Conservation (phyloP, 2,888 invertebrate genomes). For the Hofmannophila pseudospretella region DNA sequence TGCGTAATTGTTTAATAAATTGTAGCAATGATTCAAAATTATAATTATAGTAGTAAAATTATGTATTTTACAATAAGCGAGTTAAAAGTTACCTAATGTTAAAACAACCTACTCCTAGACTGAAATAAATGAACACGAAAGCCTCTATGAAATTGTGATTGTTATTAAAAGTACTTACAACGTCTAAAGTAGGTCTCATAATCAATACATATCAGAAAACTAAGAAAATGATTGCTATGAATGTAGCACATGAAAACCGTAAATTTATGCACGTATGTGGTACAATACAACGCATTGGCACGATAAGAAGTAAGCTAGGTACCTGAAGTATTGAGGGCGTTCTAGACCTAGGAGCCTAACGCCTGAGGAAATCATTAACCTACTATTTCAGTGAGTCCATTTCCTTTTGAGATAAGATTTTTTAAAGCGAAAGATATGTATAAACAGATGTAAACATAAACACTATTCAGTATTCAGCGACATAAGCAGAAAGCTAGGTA, state of each 20-base stretch:
- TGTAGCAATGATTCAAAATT: no score
- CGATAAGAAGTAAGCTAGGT: constrained; percentile 53
- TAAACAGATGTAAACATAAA: no score
- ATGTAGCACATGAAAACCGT: constrained; percentile 53
- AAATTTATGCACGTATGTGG: constrained; percentile 43
- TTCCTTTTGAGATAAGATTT: constrained; percentile 7
- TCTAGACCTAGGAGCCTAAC: constrained; percentile 37
- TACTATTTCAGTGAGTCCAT: constrained; percentile 29
- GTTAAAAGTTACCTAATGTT: no score
- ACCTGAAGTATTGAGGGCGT: constrained; percentile 45
- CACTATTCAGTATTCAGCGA: no score
- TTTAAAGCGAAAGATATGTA: no score
- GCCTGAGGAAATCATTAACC: constrained; percentile 54
- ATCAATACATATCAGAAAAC: constrained; percentile 19
- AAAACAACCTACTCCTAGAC: no score
- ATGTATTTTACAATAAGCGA: no score
- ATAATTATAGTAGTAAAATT: no score
- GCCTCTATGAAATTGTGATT: no score
- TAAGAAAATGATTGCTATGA: constrained; percentile 37
- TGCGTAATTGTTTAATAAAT: no score
- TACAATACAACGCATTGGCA: constrained; percentile 39
- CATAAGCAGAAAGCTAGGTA: no score
- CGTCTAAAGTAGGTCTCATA: not conserved
- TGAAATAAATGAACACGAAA: no score
- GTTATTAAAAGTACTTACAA: not conserved